Evolutionary conservation across 2,888 invertebrate species (phyloP), one percentile per base, ranked within the genome.

Genomic region (Polydrusus tereticollis): DNA sequence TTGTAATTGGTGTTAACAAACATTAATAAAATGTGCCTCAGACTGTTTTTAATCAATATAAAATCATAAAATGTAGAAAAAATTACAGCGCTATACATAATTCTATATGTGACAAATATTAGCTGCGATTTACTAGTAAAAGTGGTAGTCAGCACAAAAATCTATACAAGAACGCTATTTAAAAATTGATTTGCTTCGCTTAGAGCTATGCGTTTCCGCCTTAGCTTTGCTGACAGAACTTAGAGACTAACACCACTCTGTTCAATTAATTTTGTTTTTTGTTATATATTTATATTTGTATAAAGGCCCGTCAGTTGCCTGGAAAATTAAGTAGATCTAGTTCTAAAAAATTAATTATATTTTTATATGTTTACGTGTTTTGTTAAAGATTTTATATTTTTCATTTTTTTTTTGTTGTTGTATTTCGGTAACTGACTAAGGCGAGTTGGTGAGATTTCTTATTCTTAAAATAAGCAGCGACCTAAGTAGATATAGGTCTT

Each of bases 341-440:
- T 78, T 78, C 78, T 77, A 78, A 80, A 76, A 77, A 79, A 78
- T 76, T 76, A 70, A 78, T 79, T 81, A 80, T 81, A 82, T 82
- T 82, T 82, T 81, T 82, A 80, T 82, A 81, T 82, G 79, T 82
- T 82, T 81, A 79, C 80, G 79, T 81, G 79, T 80, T 81, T 82
- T 81, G 82, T 83, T 83, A 78, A 80, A 75, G 77, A 78, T 79
- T 80, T 81, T 78, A 80, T 76, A 76, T 76, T 77, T 79, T 80
- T 66, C 50, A 65, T 45, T 70, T 43, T 45, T 70, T 43, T 76
- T 78, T 62, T 67, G 59, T 67, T 73, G 36, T 72, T 60, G 50
- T 69, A 52, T 72, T 80, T 79, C 74, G 80, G 80, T 80, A 79
- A 80, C 81, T 80, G 81, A 80, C 79, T 75, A 77, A 73, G 78